These are phyloP conservation scores for Drosophila robusta DNA, from an alignment of 2,888 invertebrate species.

Conservation along the genomic window DNA sequence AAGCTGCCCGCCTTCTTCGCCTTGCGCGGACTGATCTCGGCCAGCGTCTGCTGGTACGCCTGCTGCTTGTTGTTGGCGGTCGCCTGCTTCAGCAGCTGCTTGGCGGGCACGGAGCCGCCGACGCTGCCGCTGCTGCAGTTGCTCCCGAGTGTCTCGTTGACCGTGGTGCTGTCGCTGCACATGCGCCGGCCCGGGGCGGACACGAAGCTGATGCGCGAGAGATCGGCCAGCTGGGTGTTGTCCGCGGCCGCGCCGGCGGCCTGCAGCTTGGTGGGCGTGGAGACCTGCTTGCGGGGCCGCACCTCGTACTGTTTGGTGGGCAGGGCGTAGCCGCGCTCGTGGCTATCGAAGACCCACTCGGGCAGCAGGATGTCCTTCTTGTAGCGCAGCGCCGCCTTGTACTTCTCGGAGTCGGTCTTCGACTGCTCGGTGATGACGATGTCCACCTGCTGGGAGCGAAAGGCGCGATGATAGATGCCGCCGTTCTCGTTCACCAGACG, in stretches of 20 bases:
- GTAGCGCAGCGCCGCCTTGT: constrained; percentile 83
- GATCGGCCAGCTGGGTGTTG: constrained; percentile 80
- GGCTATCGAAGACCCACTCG: constrained; percentile 93
- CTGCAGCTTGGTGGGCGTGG: constrained; percentile 88
- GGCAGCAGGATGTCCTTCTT: constrained; percentile 88
- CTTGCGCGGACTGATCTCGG: constrained; percentile 87
- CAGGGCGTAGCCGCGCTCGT: constrained; percentile 89
- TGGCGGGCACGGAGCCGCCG: constrained; percentile 17
- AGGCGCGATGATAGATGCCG: constrained; percentile 87
- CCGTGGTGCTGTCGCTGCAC: constrained; percentile 68
- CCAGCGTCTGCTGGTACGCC: constrained; percentile 59
- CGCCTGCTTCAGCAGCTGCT: constrained; percentile 63
- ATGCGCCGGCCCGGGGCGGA: constrained; percentile 56
- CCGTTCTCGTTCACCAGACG: constrained; percentile 91
- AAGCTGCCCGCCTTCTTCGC: constrained; percentile 92
- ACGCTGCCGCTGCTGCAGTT: constrained; percentile 29
- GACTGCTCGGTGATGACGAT: constrained; percentile 83
- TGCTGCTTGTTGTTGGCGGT: constrained; percentile 25
- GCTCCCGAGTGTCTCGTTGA: constrained; percentile 64
- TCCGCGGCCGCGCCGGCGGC: constrained; percentile 79
- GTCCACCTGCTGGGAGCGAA: constrained; percentile 83
- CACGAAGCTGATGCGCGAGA: constrained; percentile 80
- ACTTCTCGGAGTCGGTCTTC: constrained; percentile 83
- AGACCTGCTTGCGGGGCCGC: constrained; percentile 88
- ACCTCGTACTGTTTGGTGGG: constrained; percentile 87